phyloP scores from a whole-genome alignment of 2,888 invertebrate genomes.

The Piscicola geometra region DNA sequence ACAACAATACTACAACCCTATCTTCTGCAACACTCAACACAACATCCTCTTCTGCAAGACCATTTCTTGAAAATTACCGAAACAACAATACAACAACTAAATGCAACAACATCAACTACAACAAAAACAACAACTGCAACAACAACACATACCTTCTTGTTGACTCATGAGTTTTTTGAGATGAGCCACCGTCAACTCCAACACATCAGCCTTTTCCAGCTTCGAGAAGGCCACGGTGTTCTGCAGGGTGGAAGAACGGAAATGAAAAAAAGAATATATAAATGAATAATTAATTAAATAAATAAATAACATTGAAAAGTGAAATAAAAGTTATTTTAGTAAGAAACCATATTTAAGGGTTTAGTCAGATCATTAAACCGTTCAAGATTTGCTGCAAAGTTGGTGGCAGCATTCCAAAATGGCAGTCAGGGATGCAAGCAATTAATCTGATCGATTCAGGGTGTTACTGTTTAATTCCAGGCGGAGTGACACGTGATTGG shows the following conservation, averaged over 20 bases:
- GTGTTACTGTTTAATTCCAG: conserved; percentile 10
- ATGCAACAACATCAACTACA: background rate
- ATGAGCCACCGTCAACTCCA: conserved; percentile 54
- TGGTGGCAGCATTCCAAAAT: background rate
- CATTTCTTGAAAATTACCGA: background rate
- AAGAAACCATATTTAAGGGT: too few species aligned
- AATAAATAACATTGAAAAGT: too few species aligned
- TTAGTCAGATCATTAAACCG: too few species aligned
- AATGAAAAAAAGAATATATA: too few species aligned
- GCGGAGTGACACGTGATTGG: conserved; percentile 9
- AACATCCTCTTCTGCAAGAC: background rate
- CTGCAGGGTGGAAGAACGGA: conserved; percentile 27
- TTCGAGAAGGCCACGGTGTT: conserved; percentile 53
- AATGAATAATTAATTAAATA: too few species aligned
- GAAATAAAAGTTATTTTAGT: too few species aligned
- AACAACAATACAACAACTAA: background rate
- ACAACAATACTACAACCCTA: too few species aligned
- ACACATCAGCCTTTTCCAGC: conserved; percentile 54
- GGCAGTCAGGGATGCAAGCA: background rate
- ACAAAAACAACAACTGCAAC: background rate
- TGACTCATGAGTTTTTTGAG: conserved; percentile 39
- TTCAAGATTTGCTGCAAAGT: background rate
- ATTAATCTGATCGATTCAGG: conserved; percentile 1
- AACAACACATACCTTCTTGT: too few species aligned
- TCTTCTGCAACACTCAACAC: too few species aligned